Conservation (phyloP, 2,113 vertebrate species). For the Phaetusa simplex region DNA sequence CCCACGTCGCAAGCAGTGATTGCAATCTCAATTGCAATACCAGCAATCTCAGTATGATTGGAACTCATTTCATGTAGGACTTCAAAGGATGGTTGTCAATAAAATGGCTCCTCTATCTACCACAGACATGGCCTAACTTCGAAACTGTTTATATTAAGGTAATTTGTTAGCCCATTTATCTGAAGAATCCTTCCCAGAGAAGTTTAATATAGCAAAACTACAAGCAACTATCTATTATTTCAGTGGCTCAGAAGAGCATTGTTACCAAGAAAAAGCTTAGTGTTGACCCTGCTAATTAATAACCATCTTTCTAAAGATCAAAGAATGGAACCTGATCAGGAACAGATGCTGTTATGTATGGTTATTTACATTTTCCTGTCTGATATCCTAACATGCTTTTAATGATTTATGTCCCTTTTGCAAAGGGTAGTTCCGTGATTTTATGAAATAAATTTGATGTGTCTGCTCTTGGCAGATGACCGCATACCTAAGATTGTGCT, state of each 20-base stretch:
- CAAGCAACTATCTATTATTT: constrained; percentile 30
- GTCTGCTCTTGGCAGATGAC: neutral
- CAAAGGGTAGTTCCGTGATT: constrained; percentile 4
- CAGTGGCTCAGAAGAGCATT: constrained; percentile 26
- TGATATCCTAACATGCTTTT: constrained; percentile 47
- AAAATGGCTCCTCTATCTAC: neutral
- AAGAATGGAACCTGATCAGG: constrained; percentile 54
- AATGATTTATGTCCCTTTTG: constrained; percentile 50
- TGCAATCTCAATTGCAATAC: neutral
- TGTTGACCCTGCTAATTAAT: constrained; percentile 50
- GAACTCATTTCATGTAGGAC: neutral
- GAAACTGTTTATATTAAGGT: neutral
- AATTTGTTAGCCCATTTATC: neutral
- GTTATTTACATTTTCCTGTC: constrained; percentile 61
- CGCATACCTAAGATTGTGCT: constrained; percentile 2
- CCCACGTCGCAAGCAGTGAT: neutral
- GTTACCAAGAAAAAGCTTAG: constrained; percentile 1
- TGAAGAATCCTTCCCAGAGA: neutral
- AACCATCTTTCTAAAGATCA: constrained; percentile 61
- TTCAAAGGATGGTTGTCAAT: neutral
- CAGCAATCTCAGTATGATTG: neutral
- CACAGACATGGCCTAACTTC: neutral
- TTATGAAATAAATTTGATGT: constrained; percentile 22
- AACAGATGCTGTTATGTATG: constrained; percentile 36
- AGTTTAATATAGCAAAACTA: neutral